phyloP scores from a whole-genome alignment of 2,113 vertebrate species.

The Eubucco bourcierii region DNA sequence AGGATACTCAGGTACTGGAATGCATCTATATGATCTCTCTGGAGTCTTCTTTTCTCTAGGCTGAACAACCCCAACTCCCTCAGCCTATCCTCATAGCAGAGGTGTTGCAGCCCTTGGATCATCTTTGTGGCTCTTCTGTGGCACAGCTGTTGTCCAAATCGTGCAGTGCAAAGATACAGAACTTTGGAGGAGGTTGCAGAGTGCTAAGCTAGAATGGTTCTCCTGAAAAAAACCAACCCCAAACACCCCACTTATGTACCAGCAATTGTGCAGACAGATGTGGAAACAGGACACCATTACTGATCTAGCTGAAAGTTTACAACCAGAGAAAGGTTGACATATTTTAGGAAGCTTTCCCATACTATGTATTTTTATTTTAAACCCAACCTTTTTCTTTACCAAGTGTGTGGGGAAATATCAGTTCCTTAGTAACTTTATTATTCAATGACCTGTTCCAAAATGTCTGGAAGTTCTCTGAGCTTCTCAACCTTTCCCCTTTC shows the following conservation, averaged over 20 bases:
- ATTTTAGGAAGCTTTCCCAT: not conserved
- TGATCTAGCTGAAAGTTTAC: constrained; percentile 10
- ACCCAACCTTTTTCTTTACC: not conserved
- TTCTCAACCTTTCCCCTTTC: not conserved
- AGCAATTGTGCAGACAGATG: not conserved
- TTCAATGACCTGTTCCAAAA: not conserved
- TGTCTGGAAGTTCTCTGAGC: not conserved
- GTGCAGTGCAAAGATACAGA: not conserved
- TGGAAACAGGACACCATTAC: not conserved
- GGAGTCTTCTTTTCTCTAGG: too few species aligned
- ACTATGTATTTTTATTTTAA: not conserved
- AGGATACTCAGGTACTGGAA: too few species aligned
- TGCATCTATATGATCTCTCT: too few species aligned
- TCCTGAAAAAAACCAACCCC: not conserved
- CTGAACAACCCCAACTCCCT: too few species aligned
- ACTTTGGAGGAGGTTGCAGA: not conserved
- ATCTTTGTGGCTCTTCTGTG: too few species aligned
- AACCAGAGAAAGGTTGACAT: not conserved
- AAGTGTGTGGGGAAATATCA: constrained; percentile 3
- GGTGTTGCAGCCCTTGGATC: too few species aligned
- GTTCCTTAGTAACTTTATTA: not conserved
- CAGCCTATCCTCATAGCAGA: too few species aligned
- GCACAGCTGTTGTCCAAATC: too few species aligned
- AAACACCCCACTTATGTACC: not conserved
- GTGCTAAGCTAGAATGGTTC: not conserved